Percentiles rank a stretch among this genome's conserved stretches.
Conservation (phyloP, 2,797 vertebrate species). For the Hapalemur alaotrensis region DNA sequence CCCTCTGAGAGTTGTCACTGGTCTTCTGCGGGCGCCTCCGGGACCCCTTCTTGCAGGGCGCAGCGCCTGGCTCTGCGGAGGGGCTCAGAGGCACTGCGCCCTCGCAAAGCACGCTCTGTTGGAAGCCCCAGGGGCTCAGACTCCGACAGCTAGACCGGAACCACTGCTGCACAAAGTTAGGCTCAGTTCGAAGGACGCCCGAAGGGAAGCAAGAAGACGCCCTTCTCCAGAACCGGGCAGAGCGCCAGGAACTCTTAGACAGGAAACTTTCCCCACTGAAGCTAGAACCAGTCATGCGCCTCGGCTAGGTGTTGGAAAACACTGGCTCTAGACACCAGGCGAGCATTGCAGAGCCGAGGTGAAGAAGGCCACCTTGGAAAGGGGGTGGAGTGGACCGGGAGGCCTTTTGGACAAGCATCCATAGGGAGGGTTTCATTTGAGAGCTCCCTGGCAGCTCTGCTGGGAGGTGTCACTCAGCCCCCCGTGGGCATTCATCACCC, state of each 20-base stretch:
- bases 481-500: neutral
- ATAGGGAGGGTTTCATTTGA: neutral
- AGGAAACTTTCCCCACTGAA: slow-evolving; percentile 1
- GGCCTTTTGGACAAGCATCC: neutral
- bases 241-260: slow-evolving; percentile 45
- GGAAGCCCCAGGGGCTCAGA: neutral
- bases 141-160: too few species aligned
- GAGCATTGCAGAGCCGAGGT: neutral
- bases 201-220: neutral
- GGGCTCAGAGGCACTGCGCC: neutral
- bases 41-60: neutral
- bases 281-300: neutral
- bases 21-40: neutral
- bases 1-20: neutral
- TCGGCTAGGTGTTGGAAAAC: neutral
- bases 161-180: neutral
- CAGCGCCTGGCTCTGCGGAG: neutral
- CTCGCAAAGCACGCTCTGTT: fast-evolving
- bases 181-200: neutral
- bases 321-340: neutral
- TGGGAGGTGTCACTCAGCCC: neutral
- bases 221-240: slow-evolving; percentile 45
- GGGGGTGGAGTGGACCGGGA: fast-evolving
- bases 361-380: neutral
- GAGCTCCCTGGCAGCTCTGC: neutral